Conservation (phyloP, 2,797 vertebrate species). For the Anas bernieri region DNA sequence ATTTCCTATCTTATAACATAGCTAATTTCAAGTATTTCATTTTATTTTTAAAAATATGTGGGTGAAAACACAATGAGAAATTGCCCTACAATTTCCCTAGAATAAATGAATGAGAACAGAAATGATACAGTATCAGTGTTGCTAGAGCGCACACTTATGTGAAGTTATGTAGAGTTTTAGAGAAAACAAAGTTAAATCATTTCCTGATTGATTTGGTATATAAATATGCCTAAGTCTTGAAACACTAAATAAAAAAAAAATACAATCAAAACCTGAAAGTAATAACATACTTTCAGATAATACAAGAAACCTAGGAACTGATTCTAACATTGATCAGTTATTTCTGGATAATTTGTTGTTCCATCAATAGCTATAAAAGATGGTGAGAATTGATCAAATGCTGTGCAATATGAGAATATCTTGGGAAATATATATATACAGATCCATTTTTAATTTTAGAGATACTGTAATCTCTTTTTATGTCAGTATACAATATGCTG, state of each 20-base stretch:
- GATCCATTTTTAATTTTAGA: constrained; percentile 80
- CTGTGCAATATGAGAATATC: constrained; percentile 32
- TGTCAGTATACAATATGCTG: constrained; percentile 54
- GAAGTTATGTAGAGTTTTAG: not conserved
- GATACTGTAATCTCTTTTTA: constrained; percentile 75
- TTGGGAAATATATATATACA: constrained; percentile 67
- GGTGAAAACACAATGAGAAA: not conserved
- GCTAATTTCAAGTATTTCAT: not conserved
- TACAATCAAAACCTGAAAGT: constrained; percentile 24
- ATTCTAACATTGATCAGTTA: constrained; percentile 69
- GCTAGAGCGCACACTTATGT: not conserved
- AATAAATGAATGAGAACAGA: not conserved
- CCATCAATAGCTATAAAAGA: constrained; percentile 73
- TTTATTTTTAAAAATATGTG: not conserved
- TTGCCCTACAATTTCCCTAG: not conserved
- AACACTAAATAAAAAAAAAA: constrained; percentile 9
- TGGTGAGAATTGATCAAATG: constrained; percentile 64
- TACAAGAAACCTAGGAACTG: constrained; percentile 1
- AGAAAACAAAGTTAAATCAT: not conserved
- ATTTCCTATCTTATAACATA: not conserved
- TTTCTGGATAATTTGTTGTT: constrained; percentile 71
- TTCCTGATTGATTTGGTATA: not conserved
- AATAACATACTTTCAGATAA: constrained; percentile 36
- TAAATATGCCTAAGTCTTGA: not conserved
- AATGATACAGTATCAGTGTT: not conserved